phyloP scores from a whole-genome alignment of 2,888 invertebrate species.

The Octonoba sinensis region DNA sequence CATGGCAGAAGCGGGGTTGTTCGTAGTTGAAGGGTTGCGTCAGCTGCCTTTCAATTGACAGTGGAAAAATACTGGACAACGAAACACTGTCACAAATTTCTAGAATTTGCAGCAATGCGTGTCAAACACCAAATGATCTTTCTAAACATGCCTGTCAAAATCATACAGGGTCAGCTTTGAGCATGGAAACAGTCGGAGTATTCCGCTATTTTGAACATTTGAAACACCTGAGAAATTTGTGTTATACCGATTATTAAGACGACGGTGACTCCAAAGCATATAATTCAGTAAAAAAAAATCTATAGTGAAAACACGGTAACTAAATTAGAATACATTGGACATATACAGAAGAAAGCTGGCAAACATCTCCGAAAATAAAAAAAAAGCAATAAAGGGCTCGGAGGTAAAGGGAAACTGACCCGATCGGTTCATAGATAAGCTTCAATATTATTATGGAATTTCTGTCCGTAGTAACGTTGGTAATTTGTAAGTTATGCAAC shows the following conservation, averaged over 20 bases:
- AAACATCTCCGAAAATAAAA: not conserved
- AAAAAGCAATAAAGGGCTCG: not conserved
- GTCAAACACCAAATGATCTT: not conserved
- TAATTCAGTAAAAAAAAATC: conserved; percentile 6
- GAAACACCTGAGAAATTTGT: not conserved
- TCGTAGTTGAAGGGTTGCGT: conserved; percentile 15
- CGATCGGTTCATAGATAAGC: conserved; percentile 2
- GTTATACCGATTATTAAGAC: conserved; percentile 3
- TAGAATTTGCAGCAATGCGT: not conserved
- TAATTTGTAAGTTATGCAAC: too few species aligned
- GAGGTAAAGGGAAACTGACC: conserved; percentile 23
- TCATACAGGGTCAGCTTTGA: not conserved
- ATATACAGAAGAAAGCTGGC: conserved; percentile 5
- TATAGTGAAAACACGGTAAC: not conserved
- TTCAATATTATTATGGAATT: conserved; percentile 25
- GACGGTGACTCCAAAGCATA: conserved; percentile 24
- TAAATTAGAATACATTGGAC: conserved; percentile 18
- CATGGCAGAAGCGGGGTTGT: not conserved
- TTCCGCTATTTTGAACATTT: conserved; percentile 1
- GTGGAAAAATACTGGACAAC: not conserved
- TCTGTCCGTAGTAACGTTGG: too few species aligned
- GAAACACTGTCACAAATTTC: not conserved
- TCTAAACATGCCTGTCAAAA: not conserved
- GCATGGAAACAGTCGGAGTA: conserved; percentile 9
- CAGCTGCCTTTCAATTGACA: conserved; percentile 7